Evolutionary conservation across 2,888 invertebrate genomes (phyloP).

Genomic region (Lucinisca nassula): DNA sequence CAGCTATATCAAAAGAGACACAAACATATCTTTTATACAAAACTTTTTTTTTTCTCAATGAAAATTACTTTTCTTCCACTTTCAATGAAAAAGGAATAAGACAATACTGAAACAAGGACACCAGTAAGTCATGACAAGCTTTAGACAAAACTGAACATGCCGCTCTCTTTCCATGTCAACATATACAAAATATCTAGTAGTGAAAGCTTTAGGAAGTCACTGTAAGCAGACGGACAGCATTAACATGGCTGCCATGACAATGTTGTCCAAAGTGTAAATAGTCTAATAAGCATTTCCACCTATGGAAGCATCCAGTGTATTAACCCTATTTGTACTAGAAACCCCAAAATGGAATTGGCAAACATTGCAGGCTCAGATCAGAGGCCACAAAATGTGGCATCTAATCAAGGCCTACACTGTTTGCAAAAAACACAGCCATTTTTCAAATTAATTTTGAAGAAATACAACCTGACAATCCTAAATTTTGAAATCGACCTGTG

Average conservation of each 20-base stretch:
- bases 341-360: too few species aligned
- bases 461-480: too few species aligned
- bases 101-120: not conserved
- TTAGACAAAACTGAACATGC: constrained; percentile 71
- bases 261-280: constrained; percentile 6
- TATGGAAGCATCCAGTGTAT: not conserved
- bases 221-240: not conserved
- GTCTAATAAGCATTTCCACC: not conserved
- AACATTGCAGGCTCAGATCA: too few species aligned
- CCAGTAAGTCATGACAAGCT: constrained; percentile 19
- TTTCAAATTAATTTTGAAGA: too few species aligned
- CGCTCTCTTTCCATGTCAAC: constrained; percentile 47
- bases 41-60: too few species aligned
- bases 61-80: not conserved
- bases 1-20: too few species aligned
- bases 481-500: too few species aligned
- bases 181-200: constrained; percentile 13
- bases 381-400: too few species aligned
- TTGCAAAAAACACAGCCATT: too few species aligned
- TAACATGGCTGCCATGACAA: not conserved
- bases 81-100: not conserved
- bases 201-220: constrained; percentile 4
- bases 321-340: too few species aligned
- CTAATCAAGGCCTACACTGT: too few species aligned
- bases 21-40: too few species aligned